A percentile compares a stretch with the other conserved stretches of the same genome.
These are phyloP conservation scores for Drosophila fungiperda DNA, from an alignment of 2,888 invertebrate genomes.

Conservation along the genomic window DNA sequence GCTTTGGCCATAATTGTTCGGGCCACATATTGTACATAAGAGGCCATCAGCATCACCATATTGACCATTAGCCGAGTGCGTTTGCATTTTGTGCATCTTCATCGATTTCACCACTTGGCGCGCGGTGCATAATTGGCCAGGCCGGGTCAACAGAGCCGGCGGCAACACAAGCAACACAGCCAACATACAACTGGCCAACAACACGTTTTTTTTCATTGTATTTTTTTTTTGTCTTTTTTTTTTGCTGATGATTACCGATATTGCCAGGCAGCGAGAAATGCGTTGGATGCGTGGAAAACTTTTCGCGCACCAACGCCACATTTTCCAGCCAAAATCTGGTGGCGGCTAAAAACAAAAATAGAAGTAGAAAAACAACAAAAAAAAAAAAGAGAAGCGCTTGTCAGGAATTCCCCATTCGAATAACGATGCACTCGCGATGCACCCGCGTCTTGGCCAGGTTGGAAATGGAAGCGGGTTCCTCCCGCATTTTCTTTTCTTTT, in stretches of 20 bases:
- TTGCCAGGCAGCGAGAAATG: slow-evolving; percentile 74
- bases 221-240: slow-evolving; percentile 11
- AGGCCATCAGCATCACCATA: slow-evolving; percentile 71
- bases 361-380: not conserved
- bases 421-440: slow-evolving; percentile 31
- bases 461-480: slow-evolving; percentile 38
- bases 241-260: slow-evolving; percentile 75
- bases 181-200: slow-evolving; percentile 44
- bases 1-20: slow-evolving; percentile 75
- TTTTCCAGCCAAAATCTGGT: slow-evolving; percentile 64
- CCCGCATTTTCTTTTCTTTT: slow-evolving; percentile 40
- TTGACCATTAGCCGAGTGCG: slow-evolving; percentile 79
- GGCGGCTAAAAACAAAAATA: slow-evolving; percentile 37
- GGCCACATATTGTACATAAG: slow-evolving; percentile 73
- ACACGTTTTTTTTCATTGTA: slow-evolving; percentile 51
- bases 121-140: slow-evolving; percentile 77
- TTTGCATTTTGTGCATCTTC: slow-evolving; percentile 81
- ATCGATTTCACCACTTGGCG: slow-evolving; percentile 80
- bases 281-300: slow-evolving; percentile 77
- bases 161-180: slow-evolving; percentile 33
- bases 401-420: slow-evolving; percentile 51
- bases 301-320: slow-evolving; percentile 41
- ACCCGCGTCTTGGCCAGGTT: slow-evolving; percentile 44
- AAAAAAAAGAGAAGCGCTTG: slow-evolving; percentile 18
- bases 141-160: slow-evolving; percentile 67